A percentile compares a stretch with the other conserved stretches of the same genome.
These are phyloP conservation scores for Coregonus suidteri DNA, from an alignment of 2,797 vertebrate species.

Conservation along the genomic window DNA sequence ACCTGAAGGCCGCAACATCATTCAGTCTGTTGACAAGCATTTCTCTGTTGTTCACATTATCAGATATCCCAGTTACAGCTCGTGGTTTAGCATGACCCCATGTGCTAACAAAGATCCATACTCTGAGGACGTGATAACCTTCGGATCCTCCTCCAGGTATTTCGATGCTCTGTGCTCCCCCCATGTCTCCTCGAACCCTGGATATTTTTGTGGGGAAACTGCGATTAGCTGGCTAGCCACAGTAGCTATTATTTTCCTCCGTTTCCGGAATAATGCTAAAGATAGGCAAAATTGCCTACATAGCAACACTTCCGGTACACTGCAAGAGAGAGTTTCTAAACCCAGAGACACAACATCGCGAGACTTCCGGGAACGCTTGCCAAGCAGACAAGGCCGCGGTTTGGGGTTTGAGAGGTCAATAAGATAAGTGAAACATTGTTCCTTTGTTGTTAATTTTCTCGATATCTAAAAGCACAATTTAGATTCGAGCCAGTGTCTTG, in stretches of 20 bases:
- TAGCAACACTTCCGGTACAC: constrained; percentile 3
- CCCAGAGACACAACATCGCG: no score
- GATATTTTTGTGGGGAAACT: background rate
- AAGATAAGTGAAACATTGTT: no score
- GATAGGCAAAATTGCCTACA: background rate
- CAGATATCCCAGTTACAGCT: background rate
- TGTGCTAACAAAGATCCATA: constrained; percentile 56
- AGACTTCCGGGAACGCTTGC: no score
- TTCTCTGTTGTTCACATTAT: background rate
- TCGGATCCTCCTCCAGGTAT: constrained; percentile 91
- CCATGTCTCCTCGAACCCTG: constrained; percentile 73
- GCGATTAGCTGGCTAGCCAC: background rate
- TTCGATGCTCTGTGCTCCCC: constrained; percentile 86
- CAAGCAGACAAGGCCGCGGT: no score
- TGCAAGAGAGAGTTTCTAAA: background rate
- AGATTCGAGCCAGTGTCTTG: no score
- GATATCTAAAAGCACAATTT: no score
- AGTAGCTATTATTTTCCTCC: constrained; percentile 20
- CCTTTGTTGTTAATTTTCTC: no score
- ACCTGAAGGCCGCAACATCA: background rate
- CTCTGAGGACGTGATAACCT: constrained; percentile 92
- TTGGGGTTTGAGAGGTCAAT: no score
- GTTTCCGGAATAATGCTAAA: constrained; percentile 30
- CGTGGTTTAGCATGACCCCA: background rate
- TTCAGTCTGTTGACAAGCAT: background rate